A percentile compares a stretch with the other conserved stretches of the same genome.
phyloP scores from a whole-genome alignment of 2,888 invertebrate species.

The Pristionchus arcanus region DNA sequence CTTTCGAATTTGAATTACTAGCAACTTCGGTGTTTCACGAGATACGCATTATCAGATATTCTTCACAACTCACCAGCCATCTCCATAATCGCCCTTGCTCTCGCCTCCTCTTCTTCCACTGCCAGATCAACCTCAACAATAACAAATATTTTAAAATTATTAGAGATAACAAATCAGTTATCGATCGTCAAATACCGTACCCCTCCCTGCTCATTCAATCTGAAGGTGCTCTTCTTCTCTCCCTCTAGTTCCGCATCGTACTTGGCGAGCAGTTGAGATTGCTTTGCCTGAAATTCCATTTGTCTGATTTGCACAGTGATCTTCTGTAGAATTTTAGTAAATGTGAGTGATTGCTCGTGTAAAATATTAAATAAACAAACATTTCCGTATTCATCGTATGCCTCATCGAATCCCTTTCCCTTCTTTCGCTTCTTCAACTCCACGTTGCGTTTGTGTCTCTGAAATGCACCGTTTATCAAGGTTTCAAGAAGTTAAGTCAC shows the following conservation, averaged over 20 bases:
- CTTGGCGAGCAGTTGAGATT: constrained; percentile 86
- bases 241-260: constrained; percentile 95
- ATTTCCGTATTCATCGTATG: constrained; percentile 83
- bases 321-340: not conserved
- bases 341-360: not conserved
- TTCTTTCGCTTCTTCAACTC: constrained; percentile 89
- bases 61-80: constrained; percentile 42
- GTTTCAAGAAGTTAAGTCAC: not conserved
- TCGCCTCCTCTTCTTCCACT: constrained; percentile 50
- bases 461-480: not conserved
- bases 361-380: constrained; percentile 69
- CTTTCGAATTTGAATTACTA: not conserved
- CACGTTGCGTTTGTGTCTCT: constrained; percentile 84
- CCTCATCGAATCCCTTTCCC: constrained; percentile 85
- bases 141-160: not conserved
- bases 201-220: constrained; percentile 72
- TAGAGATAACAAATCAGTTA: not conserved
- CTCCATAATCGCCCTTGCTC: constrained; percentile 22
- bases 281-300: constrained; percentile 7
- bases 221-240: constrained; percentile 65
- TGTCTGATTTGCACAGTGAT: not conserved
- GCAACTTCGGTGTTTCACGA: not conserved
- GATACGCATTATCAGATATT: not conserved
- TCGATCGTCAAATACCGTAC: constrained; percentile 37
- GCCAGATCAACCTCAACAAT: constrained; percentile 37